phyloP scores from a whole-genome alignment of 1,140 invertebrate species.

The Sinella curviseta region DNA sequence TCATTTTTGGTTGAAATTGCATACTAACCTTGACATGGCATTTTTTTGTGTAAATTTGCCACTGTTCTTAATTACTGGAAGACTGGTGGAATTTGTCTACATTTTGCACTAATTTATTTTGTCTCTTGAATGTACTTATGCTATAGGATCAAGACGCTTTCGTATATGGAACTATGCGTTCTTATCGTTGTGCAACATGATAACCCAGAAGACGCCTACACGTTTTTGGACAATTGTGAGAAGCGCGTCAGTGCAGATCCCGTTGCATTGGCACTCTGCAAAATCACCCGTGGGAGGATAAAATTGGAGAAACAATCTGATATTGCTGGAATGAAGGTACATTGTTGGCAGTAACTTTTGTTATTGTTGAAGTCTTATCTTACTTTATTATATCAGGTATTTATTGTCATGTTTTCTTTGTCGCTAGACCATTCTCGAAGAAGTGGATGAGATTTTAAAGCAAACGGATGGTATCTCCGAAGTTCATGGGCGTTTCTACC shows the following conservation, averaged over 20 bases:
- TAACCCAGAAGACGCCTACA: slow-evolving; percentile 77
- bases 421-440: slow-evolving; percentile 85
- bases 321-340: background rate
- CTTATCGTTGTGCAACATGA: slow-evolving; percentile 76
- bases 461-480: slow-evolving; percentile 86
- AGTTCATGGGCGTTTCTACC: slow-evolving; percentile 93
- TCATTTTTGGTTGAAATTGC: background rate
- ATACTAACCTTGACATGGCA: background rate
- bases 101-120: background rate
- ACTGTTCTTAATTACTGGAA: background rate
- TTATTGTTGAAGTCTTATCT: too few species aligned
- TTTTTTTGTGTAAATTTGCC: background rate
- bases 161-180: slow-evolving; percentile 83
- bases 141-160: slow-evolving; percentile 87
- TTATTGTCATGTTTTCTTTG: background rate
- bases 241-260: slow-evolving; percentile 83
- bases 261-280: slow-evolving; percentile 81
- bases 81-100: background rate
- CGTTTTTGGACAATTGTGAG: slow-evolving; percentile 82
- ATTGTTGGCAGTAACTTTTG: background rate
- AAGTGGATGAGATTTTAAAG: slow-evolving; percentile 82
- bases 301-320: slow-evolving; percentile 69
- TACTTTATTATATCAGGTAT: background rate
- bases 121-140: slow-evolving; percentile 35
- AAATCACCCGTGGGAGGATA: slow-evolving; percentile 82